Conservation (phyloP, 37 sponge, comb jelly and placozoan genomes). For the Haliclona indistincta region DNA sequence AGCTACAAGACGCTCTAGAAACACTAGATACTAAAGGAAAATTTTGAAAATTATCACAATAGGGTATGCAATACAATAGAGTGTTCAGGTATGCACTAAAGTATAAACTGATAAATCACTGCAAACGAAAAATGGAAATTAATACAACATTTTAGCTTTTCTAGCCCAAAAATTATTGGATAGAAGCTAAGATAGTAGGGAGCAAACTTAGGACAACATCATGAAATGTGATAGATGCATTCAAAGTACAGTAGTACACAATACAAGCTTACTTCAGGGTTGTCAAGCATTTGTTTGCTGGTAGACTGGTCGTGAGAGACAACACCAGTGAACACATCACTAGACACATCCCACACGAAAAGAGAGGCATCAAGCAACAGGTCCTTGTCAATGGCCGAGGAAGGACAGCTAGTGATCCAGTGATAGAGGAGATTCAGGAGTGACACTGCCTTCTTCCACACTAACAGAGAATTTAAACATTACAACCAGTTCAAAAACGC, state of each 20-base stretch:
- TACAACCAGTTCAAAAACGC: no score
- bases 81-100: no score
- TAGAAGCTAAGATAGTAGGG: no score
- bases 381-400: slow-evolving; percentile 27
- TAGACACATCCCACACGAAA: slow-evolving; percentile 40
- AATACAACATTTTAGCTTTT: no score
- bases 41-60: not conserved
- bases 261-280: not conserved
- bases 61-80: not conserved
- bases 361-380: slow-evolving; percentile 46
- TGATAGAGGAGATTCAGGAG: not conserved
- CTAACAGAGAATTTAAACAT: not conserved
- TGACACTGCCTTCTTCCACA: not conserved
- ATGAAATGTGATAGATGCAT: no score
- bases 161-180: no score
- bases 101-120: no score
- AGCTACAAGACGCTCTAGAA: slow-evolving; percentile 24
- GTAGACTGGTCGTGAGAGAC: slow-evolving; percentile 9
- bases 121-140: no score
- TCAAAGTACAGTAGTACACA: not conserved
- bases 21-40: slow-evolving; percentile 4
- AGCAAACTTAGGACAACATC: no score
- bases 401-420: not conserved
- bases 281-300: slow-evolving; percentile 8
- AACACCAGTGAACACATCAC: slow-evolving; percentile 9